These are phyloP conservation scores for Hemistola chrysoprasaria DNA, from an alignment of 2,888 invertebrate species.

Conservation along the genomic window DNA sequence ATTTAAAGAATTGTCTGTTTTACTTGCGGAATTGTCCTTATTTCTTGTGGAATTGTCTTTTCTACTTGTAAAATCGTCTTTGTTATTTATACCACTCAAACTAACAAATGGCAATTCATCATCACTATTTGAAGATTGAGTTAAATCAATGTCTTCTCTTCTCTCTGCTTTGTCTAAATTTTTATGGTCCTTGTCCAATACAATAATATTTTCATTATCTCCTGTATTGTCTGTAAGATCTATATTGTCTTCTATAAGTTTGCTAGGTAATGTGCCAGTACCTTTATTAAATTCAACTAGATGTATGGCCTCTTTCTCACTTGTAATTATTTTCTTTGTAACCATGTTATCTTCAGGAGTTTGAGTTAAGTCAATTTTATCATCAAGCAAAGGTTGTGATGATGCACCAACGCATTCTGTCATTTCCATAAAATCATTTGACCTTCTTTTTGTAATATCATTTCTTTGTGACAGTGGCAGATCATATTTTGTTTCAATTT, in stretches of 20 bases:
- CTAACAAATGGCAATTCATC: constrained; percentile 52
- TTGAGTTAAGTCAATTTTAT: constrained; percentile 48
- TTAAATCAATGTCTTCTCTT: constrained; percentile 45
- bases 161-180: constrained; percentile 12
- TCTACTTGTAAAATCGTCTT: constrained; percentile 17
- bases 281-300: no score
- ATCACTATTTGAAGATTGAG: constrained; percentile 54
- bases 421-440: constrained; percentile 64
- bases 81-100: constrained; percentile 29
- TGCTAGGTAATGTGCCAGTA: not conserved
- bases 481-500: constrained; percentile 6
- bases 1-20: constrained; percentile 35
- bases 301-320: not conserved
- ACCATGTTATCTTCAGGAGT: constrained; percentile 19
- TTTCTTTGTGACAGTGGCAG: constrained; percentile 28
- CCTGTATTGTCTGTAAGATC: constrained; percentile 42
- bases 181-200: constrained; percentile 1
- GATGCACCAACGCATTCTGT: constrained; percentile 52
- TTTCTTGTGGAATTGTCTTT: constrained; percentile 17
- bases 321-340: no score
- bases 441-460: constrained; percentile 45
- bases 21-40: constrained; percentile 9
- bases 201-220: constrained; percentile 15
- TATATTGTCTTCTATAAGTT: constrained; percentile 30
- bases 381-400: constrained; percentile 30